phyloP scores from a whole-genome alignment of 2,113 vertebrate genomes.

The Austrofundulus limnaeus region DNA sequence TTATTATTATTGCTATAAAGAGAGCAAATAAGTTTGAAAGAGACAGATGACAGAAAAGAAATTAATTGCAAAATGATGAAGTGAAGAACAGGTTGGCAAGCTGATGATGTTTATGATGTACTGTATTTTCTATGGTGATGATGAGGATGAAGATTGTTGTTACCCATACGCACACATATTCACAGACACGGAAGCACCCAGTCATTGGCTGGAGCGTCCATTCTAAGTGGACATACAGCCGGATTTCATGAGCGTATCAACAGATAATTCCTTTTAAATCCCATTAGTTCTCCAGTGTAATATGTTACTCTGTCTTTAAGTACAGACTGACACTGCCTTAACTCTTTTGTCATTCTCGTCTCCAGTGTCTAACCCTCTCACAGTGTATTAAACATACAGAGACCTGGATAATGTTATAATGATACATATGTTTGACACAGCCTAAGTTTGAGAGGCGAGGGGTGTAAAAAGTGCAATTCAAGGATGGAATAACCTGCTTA shows the following conservation, averaged over 20 bases:
- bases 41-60: not conserved
- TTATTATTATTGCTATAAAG: not conserved
- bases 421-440: constrained; percentile 1
- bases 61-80: not conserved
- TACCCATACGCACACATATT: constrained; percentile 3
- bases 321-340: constrained; percentile 39
- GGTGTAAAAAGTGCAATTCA: constrained; percentile 4
- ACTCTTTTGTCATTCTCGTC: constrained; percentile 13
- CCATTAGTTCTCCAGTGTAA: constrained; percentile 66
- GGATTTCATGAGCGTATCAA: constrained; percentile 62
- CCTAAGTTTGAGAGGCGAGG: not conserved
- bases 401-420: constrained; percentile 21
- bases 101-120: constrained; percentile 27
- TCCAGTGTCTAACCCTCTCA: constrained; percentile 9
- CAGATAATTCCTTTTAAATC: constrained; percentile 81
- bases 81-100: not conserved
- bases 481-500: not conserved
- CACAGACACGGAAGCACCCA: constrained; percentile 13
- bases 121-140: constrained; percentile 36
- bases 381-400: not conserved
- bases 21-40: too few species aligned
- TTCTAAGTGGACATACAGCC: constrained; percentile 50
- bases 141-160: constrained; percentile 48
- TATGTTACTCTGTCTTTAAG: constrained; percentile 63
- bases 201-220: constrained; percentile 38